A percentile compares a stretch with the other conserved stretches of the same genome.
These are phyloP conservation scores for Coluber constrictor DNA, from an alignment of 2,797 vertebrate genomes.

Conservation along the genomic window DNA sequence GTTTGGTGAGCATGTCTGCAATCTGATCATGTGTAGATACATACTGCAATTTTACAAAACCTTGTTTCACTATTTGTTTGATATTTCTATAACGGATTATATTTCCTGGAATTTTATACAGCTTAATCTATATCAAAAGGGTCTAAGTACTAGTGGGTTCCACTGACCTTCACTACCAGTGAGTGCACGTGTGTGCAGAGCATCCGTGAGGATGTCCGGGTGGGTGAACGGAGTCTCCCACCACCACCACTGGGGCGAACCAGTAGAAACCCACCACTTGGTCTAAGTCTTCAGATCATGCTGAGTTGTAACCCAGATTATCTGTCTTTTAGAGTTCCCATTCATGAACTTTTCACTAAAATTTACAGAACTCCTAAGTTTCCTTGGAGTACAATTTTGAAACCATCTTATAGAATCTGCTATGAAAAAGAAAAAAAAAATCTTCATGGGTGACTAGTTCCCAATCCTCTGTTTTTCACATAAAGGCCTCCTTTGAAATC, in stretches of 20 bases:
- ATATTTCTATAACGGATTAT: neutral
- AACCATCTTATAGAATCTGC: neutral
- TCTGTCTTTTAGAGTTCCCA: neutral
- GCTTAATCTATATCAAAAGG: neutral
- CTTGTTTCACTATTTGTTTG: too few relatives aligned
- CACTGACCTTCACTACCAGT: too few relatives aligned
- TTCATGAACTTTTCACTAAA: neutral
- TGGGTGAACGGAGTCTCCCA: too few relatives aligned
- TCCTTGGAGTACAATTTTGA: neutral
- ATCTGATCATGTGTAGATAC: too few relatives aligned
- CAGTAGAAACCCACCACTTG: too few relatives aligned
- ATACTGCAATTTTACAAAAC: too few relatives aligned
- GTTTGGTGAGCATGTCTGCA: too few relatives aligned
- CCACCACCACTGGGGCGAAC: too few relatives aligned
- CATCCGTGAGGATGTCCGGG: too few relatives aligned
- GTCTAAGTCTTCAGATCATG: neutral
- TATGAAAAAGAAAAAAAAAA: neutral
- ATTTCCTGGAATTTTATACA: neutral
- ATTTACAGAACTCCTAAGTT: neutral
- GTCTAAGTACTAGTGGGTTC: too few relatives aligned
- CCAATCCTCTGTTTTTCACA: neutral
- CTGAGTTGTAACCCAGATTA: neutral
- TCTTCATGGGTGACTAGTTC: neutral
- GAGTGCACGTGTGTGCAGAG: too few relatives aligned
- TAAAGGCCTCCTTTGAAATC: neutral